Percentiles rank a stretch among this genome's conserved stretches.
Evolutionary conservation across 2,113 vertebrate genomes (phyloP).

Genomic region (Rousettus leschenaultii): DNA sequence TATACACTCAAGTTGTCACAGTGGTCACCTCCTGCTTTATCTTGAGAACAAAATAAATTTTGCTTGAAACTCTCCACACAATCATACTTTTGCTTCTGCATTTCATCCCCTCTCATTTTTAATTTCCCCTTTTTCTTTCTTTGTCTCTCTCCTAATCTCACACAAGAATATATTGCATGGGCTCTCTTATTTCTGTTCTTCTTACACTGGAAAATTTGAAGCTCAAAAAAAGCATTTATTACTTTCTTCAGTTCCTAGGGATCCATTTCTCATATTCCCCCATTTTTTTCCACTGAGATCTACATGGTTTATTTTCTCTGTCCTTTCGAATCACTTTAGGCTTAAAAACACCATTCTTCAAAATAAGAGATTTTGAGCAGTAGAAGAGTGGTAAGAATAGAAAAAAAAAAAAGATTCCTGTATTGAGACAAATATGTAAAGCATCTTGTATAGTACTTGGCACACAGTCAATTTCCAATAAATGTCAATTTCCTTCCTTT

Average conservation of each 20-base stretch:
- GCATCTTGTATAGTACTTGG: not conserved
- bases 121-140: not conserved
- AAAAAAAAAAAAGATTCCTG: not conserved
- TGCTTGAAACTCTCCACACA: not conserved
- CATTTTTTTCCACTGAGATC: not conserved
- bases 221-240: not conserved
- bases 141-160: not conserved
- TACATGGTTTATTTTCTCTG: not conserved
- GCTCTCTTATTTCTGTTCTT: not conserved
- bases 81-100: not conserved
- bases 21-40: not conserved
- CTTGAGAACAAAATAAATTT: not conserved
- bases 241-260: not conserved
- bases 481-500: not conserved
- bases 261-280: not conserved
- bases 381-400: not conserved
- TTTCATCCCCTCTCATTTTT: not conserved
- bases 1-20: not conserved
- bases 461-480: not conserved
- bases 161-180: not conserved
- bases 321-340: not conserved
- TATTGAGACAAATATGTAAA: not conserved
- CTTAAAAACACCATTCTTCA: not conserved
- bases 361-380: constrained; percentile 13
- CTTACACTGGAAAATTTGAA: not conserved